phyloP scores from a whole-genome alignment of 2,888 invertebrate genomes.

The Priocnemis perturbator region DNA sequence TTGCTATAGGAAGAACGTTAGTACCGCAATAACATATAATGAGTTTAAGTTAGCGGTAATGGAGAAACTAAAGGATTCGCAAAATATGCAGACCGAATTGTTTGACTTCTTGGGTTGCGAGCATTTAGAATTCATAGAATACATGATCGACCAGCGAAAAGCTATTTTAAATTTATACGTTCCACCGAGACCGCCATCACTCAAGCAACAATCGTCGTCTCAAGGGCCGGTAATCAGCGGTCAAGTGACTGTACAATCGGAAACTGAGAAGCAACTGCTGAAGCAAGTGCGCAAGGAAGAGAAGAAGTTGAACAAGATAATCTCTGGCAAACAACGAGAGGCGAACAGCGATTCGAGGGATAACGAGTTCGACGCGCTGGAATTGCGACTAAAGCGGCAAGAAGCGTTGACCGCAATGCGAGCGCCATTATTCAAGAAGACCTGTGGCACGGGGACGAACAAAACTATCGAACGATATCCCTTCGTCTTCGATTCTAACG shows the following conservation, averaged over 20 bases:
- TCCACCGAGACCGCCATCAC: slow-evolving; percentile 43
- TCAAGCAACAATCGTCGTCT: slow-evolving; percentile 1
- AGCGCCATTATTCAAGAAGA: slow-evolving; percentile 76
- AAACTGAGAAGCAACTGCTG: slow-evolving; percentile 85
- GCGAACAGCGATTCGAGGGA: slow-evolving; percentile 72
- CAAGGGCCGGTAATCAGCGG: slow-evolving; percentile 81
- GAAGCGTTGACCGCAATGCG: slow-evolving; percentile 74
- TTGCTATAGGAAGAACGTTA: slow-evolving; percentile 74
- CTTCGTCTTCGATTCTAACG: slow-evolving; percentile 90
- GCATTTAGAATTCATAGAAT: slow-evolving; percentile 69
- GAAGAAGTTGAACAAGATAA: slow-evolving; percentile 81
- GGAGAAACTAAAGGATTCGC: slow-evolving; percentile 77
- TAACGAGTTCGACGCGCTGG: slow-evolving; percentile 76
- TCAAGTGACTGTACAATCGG: slow-evolving; percentile 90
- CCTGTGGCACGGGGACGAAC: slow-evolving; percentile 62
- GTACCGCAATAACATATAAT: slow-evolving; percentile 76
- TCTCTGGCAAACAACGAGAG: too few relatives aligned
- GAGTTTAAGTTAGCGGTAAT: slow-evolving; percentile 80
- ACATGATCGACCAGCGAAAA: slow-evolving; percentile 65
- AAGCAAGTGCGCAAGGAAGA: slow-evolving; percentile 90
- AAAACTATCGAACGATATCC: slow-evolving; percentile 82
- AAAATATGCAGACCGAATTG: slow-evolving; percentile 87
- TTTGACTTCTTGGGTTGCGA: slow-evolving; percentile 94
- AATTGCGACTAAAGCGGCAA: slow-evolving; percentile 77
- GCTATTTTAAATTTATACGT: slow-evolving; percentile 52